Evolutionary conservation across 2,888 invertebrate species (phyloP).

Genomic region (Lamellibrachia columna): DNA sequence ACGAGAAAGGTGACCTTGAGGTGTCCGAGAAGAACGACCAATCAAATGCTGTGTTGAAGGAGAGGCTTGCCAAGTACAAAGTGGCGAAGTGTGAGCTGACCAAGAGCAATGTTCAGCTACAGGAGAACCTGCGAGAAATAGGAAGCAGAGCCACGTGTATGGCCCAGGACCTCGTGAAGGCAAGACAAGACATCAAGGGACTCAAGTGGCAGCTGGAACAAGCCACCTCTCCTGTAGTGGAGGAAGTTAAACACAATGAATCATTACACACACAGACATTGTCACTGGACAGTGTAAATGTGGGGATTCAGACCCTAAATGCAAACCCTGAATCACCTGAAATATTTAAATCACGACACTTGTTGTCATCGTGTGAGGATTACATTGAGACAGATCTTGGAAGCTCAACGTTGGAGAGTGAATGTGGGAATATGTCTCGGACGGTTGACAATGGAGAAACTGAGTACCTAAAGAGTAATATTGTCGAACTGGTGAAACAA

Average conservation of each 20-base stretch:
- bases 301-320: background rate
- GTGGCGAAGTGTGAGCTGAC: background rate
- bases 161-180: background rate
- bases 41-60: background rate
- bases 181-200: background rate
- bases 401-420: background rate
- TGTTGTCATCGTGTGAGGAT: background rate
- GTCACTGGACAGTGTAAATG: background rate
- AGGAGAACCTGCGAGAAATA: background rate
- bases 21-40: background rate
- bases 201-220: background rate
- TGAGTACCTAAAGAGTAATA: background rate
- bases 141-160: background rate
- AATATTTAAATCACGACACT: background rate
- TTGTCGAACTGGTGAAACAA: background rate
- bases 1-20: background rate
- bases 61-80: background rate
- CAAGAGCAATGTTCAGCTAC: background rate
- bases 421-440: background rate
- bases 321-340: background rate
- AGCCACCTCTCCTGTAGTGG: background rate
- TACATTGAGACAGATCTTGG: conserved; percentile 13
- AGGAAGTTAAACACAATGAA: background rate
- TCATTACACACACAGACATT: background rate
- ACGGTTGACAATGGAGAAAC: background rate